Evolutionary conservation across 1,140 invertebrate genomes (phyloP), one percentile per base, ranked within the genome.

Genomic region (Drosophila melanogaster): DNA sequence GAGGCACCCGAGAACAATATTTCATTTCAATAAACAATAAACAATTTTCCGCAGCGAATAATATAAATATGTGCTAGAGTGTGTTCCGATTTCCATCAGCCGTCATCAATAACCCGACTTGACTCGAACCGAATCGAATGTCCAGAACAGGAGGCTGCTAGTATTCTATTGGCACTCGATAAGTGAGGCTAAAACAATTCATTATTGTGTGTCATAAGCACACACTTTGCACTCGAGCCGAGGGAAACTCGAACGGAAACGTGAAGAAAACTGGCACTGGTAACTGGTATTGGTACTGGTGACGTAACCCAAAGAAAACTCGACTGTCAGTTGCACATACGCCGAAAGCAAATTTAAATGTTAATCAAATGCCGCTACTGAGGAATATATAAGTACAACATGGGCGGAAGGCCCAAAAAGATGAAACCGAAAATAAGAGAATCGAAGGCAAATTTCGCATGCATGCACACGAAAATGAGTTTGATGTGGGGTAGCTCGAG

Each of bases 161-260:
- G 50, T 26, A 57, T 65, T 65, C 72, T 54, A 53, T 75, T 54
- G 30, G 26, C 60, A 56, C 58, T 76, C 54, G 46, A 58, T 57
- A 60, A 71, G 58, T 38, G 66, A 59, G 65, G 83, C 83, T 77
- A 87, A 69, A 86, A 86, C 84, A 86, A 86, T 86, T 89, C 83
- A 86, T 87, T 86, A 87, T 86, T 87, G 76, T 87, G 58, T 79
- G 83, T 81, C 83, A 81, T 86, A 87, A 87, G 85, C 84, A 86
- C 75, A 66, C 80, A 61, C 67, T 66, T 75, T 60, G 24, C 57
- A 71, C 55, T 47, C 59, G 43, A 64, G 22, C 58, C 37, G 26
- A 35, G 64, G 44, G 10, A 64, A 41, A 65, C 46, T 75, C 51
- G 38, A 83, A 51, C 70, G 60, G 59, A 70, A 72, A 70, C 59